Conservation (phyloP, 2,888 invertebrate genomes). For the Nycteola revayana region DNA sequence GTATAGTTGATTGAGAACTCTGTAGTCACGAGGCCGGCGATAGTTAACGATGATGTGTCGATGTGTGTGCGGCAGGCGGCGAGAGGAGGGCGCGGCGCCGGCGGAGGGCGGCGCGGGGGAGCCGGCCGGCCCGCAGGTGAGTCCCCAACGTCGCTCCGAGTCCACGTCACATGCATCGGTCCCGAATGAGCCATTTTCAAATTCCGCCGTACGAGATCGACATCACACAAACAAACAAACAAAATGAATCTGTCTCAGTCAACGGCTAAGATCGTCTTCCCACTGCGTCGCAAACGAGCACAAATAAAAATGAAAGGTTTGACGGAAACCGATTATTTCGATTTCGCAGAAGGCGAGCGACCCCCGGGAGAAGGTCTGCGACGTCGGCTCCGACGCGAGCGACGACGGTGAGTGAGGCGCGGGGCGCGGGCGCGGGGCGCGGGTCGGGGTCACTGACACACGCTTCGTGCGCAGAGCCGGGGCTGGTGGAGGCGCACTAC, state of each 20-base stretch:
- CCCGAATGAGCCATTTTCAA: too few relatives aligned
- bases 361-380: constrained; percentile 26
- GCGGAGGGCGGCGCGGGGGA: constrained; percentile 1
- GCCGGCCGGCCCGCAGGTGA: too few relatives aligned
- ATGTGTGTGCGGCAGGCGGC: too few relatives aligned
- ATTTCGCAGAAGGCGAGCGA: constrained; percentile 23
- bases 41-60: neutral
- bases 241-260: neutral
- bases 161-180: too few relatives aligned
- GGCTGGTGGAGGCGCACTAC: constrained; percentile 57
- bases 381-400: constrained; percentile 11
- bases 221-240: neutral
- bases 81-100: constrained; percentile 1
- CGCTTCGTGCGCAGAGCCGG: constrained; percentile 34
- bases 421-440: neutral
- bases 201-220: neutral
- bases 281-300: neutral
- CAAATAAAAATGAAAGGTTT: too few relatives aligned
- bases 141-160: neutral
- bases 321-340: neutral
- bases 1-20: neutral
- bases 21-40: neutral
- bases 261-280: neutral
- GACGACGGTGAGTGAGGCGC: constrained; percentile 21
- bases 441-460: neutral